These are phyloP conservation scores for Cerastoderma edule DNA, from an alignment of 2,888 invertebrate genomes.

Conservation along the genomic window DNA sequence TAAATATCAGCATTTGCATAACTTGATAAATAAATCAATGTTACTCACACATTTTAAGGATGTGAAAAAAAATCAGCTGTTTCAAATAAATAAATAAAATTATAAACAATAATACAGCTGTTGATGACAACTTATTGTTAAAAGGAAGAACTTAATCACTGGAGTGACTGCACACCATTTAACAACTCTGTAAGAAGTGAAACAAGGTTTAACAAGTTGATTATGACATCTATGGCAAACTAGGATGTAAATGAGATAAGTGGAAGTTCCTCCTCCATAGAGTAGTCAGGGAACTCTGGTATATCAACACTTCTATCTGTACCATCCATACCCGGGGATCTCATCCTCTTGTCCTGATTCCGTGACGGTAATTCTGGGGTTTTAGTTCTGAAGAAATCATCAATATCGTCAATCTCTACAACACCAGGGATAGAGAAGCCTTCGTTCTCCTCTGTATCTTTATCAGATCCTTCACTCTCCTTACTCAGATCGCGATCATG, in stretches of 20 bases:
- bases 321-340: not conserved
- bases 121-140: no score
- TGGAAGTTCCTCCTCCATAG: conserved; percentile 32
- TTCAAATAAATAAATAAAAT: no score
- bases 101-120: no score
- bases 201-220: no score
- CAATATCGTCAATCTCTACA: conserved; percentile 29
- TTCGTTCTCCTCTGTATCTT: conserved; percentile 6
- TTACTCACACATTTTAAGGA: no score
- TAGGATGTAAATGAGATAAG: conserved; percentile 47
- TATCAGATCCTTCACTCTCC: conserved; percentile 3
- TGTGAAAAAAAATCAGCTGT: no score
- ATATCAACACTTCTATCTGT: conserved; percentile 32
- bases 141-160: no score
- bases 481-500: conserved; percentile 1
- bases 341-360: not conserved
- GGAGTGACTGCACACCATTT: no score
- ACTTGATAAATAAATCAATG: no score
- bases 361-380: conserved; percentile 55
- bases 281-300: conserved; percentile 22
- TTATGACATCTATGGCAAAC: no score
- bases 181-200: no score
- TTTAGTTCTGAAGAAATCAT: conserved; percentile 52
- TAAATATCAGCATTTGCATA: no score
- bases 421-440: conserved; percentile 1